Percentiles rank a stretch among this genome's conserved stretches.
These are phyloP conservation scores for Ophthalmolycus amberensis DNA, from an alignment of 2,113 vertebrate genomes.

Conservation along the genomic window DNA sequence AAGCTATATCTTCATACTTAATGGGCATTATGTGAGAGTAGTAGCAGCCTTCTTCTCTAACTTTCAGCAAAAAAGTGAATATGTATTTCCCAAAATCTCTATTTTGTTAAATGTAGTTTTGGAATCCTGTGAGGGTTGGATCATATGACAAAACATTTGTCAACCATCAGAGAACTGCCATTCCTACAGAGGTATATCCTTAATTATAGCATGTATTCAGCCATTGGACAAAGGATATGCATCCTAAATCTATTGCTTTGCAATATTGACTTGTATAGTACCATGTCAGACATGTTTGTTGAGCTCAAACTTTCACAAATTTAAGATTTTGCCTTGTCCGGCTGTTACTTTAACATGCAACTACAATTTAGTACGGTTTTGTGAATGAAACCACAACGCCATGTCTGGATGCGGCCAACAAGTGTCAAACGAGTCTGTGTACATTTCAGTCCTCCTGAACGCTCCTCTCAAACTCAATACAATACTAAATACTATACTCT, in stretches of 20 bases:
- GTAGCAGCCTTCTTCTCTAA: background rate
- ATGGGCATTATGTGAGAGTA: background rate
- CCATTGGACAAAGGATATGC: background rate
- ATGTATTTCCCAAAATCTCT: background rate
- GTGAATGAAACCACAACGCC: background rate
- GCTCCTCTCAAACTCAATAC: background rate
- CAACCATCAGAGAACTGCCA: background rate
- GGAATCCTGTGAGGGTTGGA: background rate
- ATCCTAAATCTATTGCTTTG: background rate
- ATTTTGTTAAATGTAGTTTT: background rate
- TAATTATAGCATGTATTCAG: background rate
- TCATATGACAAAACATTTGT: background rate
- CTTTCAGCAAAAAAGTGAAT: background rate
- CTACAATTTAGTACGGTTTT: background rate
- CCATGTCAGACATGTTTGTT: background rate
- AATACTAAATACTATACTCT: background rate
- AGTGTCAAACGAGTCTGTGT: background rate
- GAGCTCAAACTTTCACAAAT: background rate
- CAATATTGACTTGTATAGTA: background rate
- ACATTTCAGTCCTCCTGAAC: too few species aligned
- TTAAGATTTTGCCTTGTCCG: background rate
- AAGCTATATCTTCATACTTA: background rate
- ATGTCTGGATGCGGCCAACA: background rate
- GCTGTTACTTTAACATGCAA: background rate
- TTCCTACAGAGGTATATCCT: too few species aligned